Conservation (phyloP, 2,113 vertebrate species). For the Theropithecus gelada region DNA sequence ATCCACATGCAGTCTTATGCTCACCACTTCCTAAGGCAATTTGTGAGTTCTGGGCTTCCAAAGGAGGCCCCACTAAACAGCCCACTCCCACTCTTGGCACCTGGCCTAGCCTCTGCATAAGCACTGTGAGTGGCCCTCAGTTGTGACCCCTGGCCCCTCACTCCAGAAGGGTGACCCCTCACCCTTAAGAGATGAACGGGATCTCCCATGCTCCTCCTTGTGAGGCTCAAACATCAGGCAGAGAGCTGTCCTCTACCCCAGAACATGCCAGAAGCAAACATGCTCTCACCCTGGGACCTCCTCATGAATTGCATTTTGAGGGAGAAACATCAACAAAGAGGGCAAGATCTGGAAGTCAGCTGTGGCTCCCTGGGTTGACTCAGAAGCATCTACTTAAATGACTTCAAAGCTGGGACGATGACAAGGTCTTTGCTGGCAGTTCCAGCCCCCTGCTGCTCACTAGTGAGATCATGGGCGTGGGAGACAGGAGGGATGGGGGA, state of each 20-base stretch:
- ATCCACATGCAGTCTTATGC: accelerated
- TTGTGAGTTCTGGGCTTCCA: neutral
- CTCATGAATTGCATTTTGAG: neutral
- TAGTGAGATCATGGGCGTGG: neutral
- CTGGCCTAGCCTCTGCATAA: neutral
- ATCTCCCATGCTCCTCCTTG: neutral
- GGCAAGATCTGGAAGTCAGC: neutral
- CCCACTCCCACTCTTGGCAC: neutral
- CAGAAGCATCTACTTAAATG: neutral
- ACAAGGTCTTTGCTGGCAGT: neutral
- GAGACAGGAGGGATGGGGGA: neutral
- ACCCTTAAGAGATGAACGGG: neutral
- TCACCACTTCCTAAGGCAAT: neutral
- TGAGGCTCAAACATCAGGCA: neutral
- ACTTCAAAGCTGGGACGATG: neutral
- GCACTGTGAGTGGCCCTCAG: neutral
- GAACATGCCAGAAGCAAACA: neutral
- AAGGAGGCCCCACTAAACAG: neutral
- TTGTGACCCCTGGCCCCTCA: neutral
- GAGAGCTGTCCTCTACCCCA: neutral
- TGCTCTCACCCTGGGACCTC: neutral
- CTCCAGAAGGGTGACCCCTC: neutral
- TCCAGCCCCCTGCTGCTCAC: neutral
- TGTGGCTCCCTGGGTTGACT: neutral
- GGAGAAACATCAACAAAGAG: neutral